Evolutionary conservation across 2,113 vertebrate species (phyloP).

Genomic region (Mobula birostris): DNA sequence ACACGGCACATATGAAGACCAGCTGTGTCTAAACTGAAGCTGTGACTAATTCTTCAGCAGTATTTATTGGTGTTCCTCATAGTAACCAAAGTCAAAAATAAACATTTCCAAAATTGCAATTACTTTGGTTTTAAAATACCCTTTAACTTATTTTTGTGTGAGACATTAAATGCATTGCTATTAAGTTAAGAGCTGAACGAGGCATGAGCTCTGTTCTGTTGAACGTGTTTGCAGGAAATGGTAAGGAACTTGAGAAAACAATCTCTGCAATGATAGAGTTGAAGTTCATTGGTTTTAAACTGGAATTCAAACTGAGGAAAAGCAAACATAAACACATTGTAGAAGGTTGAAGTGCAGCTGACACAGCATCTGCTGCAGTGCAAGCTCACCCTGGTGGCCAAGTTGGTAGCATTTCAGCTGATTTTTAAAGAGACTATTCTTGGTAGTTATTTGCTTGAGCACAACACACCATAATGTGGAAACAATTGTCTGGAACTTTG

Average conservation of each 20-base stretch:
- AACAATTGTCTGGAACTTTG: neutral
- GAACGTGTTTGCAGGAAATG: neutral
- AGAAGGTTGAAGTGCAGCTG: neutral
- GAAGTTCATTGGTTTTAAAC: neutral
- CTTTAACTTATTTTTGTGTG: neutral
- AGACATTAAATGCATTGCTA: neutral
- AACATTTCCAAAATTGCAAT: neutral
- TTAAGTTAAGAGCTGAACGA: neutral
- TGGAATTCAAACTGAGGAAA: neutral
- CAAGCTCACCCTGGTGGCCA: neutral
- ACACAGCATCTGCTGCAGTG: neutral
- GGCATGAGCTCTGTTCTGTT: neutral
- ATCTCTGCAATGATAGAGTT: neutral
- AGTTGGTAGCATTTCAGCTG: neutral
- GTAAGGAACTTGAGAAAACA: neutral
- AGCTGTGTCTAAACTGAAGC: neutral
- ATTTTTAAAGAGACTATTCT: neutral
- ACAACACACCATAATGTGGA: neutral
- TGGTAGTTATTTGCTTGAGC: neutral
- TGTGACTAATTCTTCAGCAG: slow-evolving; percentile 16
- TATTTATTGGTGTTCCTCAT: neutral
- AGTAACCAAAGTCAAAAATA: neutral
- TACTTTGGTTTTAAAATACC: neutral
- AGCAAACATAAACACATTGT: neutral
- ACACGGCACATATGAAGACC: slow-evolving; percentile 21